phyloP scores from a whole-genome alignment of 2,797 vertebrate species.

The Aythya fuligula region DNA sequence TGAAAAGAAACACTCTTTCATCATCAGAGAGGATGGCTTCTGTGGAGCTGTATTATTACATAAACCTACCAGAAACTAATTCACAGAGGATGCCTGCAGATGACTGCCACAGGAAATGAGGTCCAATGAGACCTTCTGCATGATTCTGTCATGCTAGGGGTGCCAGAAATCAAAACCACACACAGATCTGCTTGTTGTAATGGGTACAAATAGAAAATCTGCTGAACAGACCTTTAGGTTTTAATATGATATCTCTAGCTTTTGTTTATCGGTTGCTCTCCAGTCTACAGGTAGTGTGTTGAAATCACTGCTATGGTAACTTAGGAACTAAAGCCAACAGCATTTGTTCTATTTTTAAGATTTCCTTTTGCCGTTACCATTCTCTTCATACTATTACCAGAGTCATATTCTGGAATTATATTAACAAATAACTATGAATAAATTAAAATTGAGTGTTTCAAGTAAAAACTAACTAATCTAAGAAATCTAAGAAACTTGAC shows the following conservation, averaged over 20 bases:
- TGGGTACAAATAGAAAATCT: background rate
- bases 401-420: background rate
- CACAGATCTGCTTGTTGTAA: background rate
- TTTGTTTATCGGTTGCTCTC: constrained; percentile 30
- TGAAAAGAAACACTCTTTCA: constrained; percentile 43
- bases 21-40: constrained; percentile 29
- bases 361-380: background rate
- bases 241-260: background rate
- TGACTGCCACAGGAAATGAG: constrained; percentile 28
- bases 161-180: background rate
- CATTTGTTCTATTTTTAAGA: background rate
- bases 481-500: background rate
- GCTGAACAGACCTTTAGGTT: background rate
- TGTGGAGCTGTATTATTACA: constrained; percentile 54
- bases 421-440: background rate
- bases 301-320: constrained; percentile 42
- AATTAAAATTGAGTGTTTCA: background rate
- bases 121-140: background rate
- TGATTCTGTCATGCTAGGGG: background rate
- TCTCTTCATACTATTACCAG: background rate
- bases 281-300: background rate
- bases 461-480: background rate
- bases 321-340: background rate
- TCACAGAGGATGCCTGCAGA: constrained; percentile 50
- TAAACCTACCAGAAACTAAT: constrained; percentile 70